Conservation (phyloP, 2,888 invertebrate genomes). For the Tenthredo mesomela region DNA sequence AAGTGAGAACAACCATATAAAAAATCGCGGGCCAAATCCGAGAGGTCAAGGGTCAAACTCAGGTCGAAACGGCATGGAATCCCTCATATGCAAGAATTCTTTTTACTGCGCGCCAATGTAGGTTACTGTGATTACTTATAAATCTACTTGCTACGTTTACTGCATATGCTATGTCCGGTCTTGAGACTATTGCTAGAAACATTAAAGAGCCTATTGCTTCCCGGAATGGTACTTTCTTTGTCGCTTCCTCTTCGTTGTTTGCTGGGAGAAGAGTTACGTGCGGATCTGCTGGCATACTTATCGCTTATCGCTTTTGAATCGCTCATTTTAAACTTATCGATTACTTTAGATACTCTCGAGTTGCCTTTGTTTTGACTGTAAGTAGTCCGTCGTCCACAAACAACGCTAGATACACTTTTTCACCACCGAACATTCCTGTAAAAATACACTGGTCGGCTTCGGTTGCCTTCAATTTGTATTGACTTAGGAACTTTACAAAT, state of each 20-base stretch:
- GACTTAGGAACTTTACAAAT: not conserved
- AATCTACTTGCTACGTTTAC: conserved; percentile 53
- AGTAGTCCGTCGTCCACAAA: not conserved
- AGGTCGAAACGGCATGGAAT: no score
- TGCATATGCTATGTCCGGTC: conserved; percentile 55
- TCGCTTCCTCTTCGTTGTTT: not conserved
- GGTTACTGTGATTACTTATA: not conserved
- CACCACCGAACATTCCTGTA: not conserved
- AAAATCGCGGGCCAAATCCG: no score
- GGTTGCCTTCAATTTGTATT: not conserved
- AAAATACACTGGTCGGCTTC: not conserved
- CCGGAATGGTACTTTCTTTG: conserved; percentile 29
- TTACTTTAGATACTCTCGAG: not conserved
- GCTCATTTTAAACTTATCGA: not conserved
- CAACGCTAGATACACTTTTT: not conserved
- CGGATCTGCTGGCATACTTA: not conserved
- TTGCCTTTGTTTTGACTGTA: not conserved
- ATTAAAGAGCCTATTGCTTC: conserved; percentile 50
- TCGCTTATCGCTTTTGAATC: not conserved
- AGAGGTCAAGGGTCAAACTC: no score
- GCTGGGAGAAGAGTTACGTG: not conserved
- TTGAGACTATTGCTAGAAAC: conserved; percentile 52
- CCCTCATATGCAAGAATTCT: not conserved
- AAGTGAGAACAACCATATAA: no score
- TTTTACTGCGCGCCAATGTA: not conserved